These are phyloP conservation scores for Ceratothoa steindachneri DNA, from an alignment of 2,888 invertebrate genomes.

Conservation along the genomic window DNA sequence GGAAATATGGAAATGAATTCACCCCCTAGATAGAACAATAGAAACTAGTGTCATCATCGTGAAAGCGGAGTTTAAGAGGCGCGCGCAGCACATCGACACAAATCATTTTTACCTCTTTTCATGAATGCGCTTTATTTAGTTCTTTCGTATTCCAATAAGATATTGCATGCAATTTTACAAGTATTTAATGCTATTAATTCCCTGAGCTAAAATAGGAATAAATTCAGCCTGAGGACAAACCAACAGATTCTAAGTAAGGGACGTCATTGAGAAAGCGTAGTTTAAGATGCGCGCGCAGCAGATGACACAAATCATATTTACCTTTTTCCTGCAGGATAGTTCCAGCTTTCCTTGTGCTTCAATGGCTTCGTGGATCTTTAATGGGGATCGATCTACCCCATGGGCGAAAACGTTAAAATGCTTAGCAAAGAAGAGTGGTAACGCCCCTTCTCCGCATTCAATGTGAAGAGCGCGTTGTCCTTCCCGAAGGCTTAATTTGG, in stretches of 20 bases:
- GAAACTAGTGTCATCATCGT: no score
- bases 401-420: background rate
- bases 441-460: background rate
- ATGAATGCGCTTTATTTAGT: no score
- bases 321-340: background rate
- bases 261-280: no score
- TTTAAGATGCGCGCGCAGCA: background rate
- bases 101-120: no score
- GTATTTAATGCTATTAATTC: no score
- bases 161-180: background rate
- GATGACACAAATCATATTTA: background rate
- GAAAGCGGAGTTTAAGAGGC: no score
- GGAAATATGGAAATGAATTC: no score
- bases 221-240: no score
- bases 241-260: no score
- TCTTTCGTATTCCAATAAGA: background rate
- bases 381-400: background rate
- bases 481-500: background rate
- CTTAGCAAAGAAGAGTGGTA: background rate
- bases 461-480: background rate
- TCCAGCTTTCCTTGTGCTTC: conserved; percentile 18
- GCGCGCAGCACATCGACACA: no score
- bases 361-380: background rate
- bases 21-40: no score
- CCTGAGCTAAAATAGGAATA: no score